Percentiles rank a stretch among this genome's conserved stretches.
Conservation (phyloP, 2,888 invertebrate genomes). For the Glaucopsyche alexis region DNA sequence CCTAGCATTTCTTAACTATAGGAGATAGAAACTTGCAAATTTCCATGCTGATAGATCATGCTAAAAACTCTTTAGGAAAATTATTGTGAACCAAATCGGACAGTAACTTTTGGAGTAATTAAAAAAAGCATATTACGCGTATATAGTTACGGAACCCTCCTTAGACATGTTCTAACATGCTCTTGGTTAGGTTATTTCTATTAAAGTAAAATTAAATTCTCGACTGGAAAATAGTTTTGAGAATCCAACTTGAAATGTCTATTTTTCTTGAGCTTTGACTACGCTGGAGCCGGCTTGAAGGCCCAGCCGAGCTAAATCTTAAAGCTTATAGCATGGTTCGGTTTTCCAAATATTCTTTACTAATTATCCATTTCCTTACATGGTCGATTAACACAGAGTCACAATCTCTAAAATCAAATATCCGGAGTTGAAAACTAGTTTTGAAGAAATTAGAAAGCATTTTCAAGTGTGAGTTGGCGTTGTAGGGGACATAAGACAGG, state of each 20-base stretch:
- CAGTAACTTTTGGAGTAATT: no score
- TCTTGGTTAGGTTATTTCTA: no score
- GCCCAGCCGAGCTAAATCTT: neutral
- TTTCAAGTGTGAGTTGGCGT: slow-evolving; percentile 54
- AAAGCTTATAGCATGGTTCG: neutral
- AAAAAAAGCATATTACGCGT: no score
- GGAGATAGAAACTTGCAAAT: no score
- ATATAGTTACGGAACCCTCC: no score
- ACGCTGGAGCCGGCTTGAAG: neutral
- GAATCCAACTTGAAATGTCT: neutral
- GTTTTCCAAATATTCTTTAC: neutral
- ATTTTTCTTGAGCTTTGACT: neutral
- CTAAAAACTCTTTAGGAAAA: no score
- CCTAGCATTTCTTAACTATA: no score
- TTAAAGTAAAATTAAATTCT: no score
- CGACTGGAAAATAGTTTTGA: neutral
- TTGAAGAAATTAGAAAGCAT: slow-evolving; percentile 46
- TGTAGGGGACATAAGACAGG: slow-evolving; percentile 62
- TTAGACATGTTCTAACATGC: no score
- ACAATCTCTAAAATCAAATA: slow-evolving; percentile 32
- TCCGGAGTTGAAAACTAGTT: slow-evolving; percentile 42
- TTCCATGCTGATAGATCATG: no score
- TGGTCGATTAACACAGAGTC: slow-evolving; percentile 24
- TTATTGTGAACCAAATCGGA: neutral
- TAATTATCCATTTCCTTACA: slow-evolving; percentile 11